Evolutionary conservation across 1,140 invertebrate genomes (phyloP), one percentile per base, ranked within the genome.

Genomic region (Lucilia sericata): DNA sequence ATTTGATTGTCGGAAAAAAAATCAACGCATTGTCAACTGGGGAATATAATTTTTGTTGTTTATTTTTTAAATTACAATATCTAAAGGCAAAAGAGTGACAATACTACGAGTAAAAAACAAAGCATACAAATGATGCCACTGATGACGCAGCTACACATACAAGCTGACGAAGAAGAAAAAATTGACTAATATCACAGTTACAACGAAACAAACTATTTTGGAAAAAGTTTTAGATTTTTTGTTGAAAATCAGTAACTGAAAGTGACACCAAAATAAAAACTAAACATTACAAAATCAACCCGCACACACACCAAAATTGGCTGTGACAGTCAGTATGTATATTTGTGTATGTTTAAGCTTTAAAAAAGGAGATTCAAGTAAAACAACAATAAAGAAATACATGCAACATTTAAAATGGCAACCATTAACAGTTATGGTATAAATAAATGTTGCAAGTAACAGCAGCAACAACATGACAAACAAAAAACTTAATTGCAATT

Each of bases 1-100:
- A 80, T 80, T 80, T 47, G 76, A 80, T 80, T 80, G 76, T 80
- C 76, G 76, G 42, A 80, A 80, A 49, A 80, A 49, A 80, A 80
- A 80, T 80, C 47, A 80, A 80, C 76, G 76, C 76, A 49, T 80
- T 80, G 76, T 80, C 76, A 80, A 49, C 19, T 49, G 9, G 47
- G 19, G 76, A 80, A 80, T 49, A 80, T 80, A 49, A 80, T 80
- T 80, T 80, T 80, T 51, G 12, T 49, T 55, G 51, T 55, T 55
- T 70, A 5, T 25, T 9, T 70, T 19, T 25, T 0, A n/a, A n/a
- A n/a, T n/a, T 70, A 21, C 55, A 14, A 17, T 70, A 8, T 70
- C 21, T 9, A 19, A 21, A 21, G 60, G 60, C 60, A 70, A 21
- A 70, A 70, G 25, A 70, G 65, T 70, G 65, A 70, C 65, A 70